phyloP scores from a whole-genome alignment of 1,140 invertebrate genomes.

The Listronotus oregonensis region DNA sequence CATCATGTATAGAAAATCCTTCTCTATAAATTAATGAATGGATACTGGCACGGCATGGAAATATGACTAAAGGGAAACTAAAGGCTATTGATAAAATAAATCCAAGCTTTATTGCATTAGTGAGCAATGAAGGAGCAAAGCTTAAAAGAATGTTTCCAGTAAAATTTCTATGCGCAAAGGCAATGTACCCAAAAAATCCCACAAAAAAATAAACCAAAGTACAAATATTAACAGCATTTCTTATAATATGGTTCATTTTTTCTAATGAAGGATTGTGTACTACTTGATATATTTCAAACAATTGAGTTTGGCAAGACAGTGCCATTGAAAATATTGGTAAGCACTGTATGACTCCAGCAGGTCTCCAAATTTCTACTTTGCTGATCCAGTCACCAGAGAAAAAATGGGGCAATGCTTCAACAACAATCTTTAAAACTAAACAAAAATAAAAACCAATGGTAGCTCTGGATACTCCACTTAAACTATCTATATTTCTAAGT shows the following conservation, averaged over 20 bases:
- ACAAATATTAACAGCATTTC: slow-evolving; percentile 89
- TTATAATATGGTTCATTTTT: slow-evolving; percentile 86
- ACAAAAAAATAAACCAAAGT: slow-evolving; percentile 84
- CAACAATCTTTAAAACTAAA: slow-evolving; percentile 82
- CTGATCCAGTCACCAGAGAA: slow-evolving; percentile 73
- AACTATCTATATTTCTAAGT: slow-evolving; percentile 87
- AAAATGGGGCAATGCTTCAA: slow-evolving; percentile 75
- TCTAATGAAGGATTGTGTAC: slow-evolving; percentile 86
- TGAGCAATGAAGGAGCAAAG: slow-evolving; percentile 77
- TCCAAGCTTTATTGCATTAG: slow-evolving; percentile 88
- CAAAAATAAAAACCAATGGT: slow-evolving; percentile 91
- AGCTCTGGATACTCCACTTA: slow-evolving; percentile 84
- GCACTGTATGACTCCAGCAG: slow-evolving; percentile 83
- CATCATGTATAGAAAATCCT: slow-evolving; percentile 57
- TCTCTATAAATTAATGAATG: slow-evolving; percentile 88
- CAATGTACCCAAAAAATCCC: slow-evolving; percentile 94
- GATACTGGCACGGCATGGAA: slow-evolving; percentile 91
- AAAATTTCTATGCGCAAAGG: slow-evolving; percentile 80
- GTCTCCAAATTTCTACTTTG: slow-evolving; percentile 82
- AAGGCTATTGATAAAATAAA: slow-evolving; percentile 94
- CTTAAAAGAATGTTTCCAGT: slow-evolving; percentile 90
- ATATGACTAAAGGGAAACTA: slow-evolving; percentile 95
- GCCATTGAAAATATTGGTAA: slow-evolving; percentile 66
- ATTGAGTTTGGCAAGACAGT: slow-evolving; percentile 67
- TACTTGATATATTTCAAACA: slow-evolving; percentile 94